These are phyloP conservation scores for Melanotaenia trifasciata DNA, from an alignment of 2,797 vertebrate genomes.

Conservation along the genomic window DNA sequence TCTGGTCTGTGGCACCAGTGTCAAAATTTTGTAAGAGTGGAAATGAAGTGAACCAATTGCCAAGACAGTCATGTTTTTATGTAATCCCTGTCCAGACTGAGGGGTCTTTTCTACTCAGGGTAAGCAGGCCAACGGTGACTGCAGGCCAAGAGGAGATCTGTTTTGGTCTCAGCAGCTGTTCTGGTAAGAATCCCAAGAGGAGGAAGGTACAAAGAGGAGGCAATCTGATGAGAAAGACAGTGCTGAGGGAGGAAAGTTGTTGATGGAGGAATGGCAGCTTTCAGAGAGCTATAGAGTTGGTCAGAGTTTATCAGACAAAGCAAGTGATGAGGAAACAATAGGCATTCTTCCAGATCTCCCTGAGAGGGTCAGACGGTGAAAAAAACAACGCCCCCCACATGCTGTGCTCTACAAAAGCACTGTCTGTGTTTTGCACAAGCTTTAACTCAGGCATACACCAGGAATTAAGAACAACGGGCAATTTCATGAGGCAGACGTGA, in stretches of 20 bases:
- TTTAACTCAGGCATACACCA: conserved; percentile 47
- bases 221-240: conserved; percentile 14
- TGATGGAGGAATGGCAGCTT: conserved; percentile 42
- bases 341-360: conserved; percentile 72
- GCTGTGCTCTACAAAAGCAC: conserved; percentile 71
- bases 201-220: conserved; percentile 6
- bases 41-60: conserved; percentile 60
- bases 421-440: conserved; percentile 65
- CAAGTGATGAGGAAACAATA: conserved; percentile 72
- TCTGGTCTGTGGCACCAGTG: conserved; percentile 43
- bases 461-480: conserved; percentile 63
- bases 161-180: conserved; percentile 49
- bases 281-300: conserved; percentile 46
- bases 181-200: conserved; percentile 35
- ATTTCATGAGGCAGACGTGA: conserved; percentile 70
- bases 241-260: conserved; percentile 13
- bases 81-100: conserved; percentile 54
- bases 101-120: conserved; percentile 43
- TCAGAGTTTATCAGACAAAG: conserved; percentile 73
- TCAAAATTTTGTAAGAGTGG: conserved; percentile 53
- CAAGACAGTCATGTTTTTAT: conserved; percentile 61
- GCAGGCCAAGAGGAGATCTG: conserved; percentile 53
- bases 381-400: conserved; percentile 50
- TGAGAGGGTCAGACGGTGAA: conserved; percentile 67
- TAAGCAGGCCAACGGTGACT: conserved; percentile 56